Base-by-base conservation (phyloP, 1,140 invertebrate genomes). In the Drosophila pseudoobscura region DNA sequence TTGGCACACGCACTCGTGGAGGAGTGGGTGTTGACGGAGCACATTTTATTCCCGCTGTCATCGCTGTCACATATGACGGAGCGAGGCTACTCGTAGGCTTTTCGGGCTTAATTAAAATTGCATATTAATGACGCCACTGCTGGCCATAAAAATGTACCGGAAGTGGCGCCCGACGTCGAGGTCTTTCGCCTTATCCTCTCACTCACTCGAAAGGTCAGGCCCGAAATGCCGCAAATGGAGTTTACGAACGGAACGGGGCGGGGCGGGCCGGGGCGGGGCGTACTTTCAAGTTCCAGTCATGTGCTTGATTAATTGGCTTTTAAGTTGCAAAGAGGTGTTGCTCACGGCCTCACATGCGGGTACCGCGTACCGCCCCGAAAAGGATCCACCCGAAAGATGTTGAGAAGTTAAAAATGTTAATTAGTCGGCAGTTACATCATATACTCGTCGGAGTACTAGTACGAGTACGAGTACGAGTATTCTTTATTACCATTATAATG, bases 21-120 rank as follows among this genome's bases (percentile, higher is more conserved):
- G 35, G 35, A 11, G 11, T 43, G 46, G 47, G 51, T 41, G 24
- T 87, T 87, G 83, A 87, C 78, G 60, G 52, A 62, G 58, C 44
- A 20, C 41, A 41, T 58, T 57, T 74, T 35, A 56, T 74, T 88
- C 70, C 78, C 83, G 83, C 83, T 88, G 83, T 88, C 83, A 88
- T 88, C 75, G 61, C 29, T 29, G 29, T 46, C 9, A n/a, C 22
- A 57, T 56, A 55, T 50, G 60, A 54, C 65, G 41, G 61, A 78
- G 56, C 3, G 24, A 24, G 24, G 24, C 24, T 24, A 24, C 24
- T 13, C 0, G 9, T 54, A 59, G 46, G 24, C 52, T 41, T 59
- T 66, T 76, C 70, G 63, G 62, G 63, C 76, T 76, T 89, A 89
- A 89, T 89, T 89, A 89, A 89, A 89, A 77, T 76, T 89, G 80